phyloP scores from a whole-genome alignment of 2,888 invertebrate species.

The Eulithis prunata region DNA sequence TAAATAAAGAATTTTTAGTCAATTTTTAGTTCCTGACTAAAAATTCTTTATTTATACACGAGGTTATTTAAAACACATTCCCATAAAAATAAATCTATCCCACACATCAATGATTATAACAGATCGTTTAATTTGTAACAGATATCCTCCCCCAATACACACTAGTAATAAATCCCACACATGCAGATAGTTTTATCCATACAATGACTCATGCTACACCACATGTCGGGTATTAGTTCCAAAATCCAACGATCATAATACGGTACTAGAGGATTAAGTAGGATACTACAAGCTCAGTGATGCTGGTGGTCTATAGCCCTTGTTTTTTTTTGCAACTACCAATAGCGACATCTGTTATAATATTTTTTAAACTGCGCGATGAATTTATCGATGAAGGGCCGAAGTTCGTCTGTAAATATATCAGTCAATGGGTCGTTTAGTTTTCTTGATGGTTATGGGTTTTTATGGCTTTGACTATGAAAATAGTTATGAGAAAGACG shows the following conservation, averaged over 20 bases:
- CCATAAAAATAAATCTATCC: not conserved
- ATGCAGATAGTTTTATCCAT: constrained; percentile 47
- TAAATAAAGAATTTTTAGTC: too few species aligned
- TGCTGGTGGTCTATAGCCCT: constrained; percentile 75
- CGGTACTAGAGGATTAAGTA: constrained; percentile 72
- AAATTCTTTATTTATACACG: too few species aligned
- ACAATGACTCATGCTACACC: constrained; percentile 58
- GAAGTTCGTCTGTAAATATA: constrained; percentile 32
- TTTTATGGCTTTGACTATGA: constrained; percentile 31
- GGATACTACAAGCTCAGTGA: constrained; percentile 70
- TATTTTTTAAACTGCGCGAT: constrained; percentile 37
- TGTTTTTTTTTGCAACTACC: constrained; percentile 65
- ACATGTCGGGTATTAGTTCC: constrained; percentile 77
- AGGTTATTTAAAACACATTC: too few species aligned
- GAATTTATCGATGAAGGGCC: constrained; percentile 33
- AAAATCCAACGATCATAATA: constrained; percentile 81
- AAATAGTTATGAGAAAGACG: constrained; percentile 30
- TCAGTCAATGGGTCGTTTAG: constrained; percentile 30
- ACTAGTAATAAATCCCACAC: constrained; percentile 42
- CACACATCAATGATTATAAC: constrained; percentile 11
- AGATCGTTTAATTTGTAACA: constrained; percentile 20
- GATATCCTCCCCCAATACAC: constrained; percentile 15
- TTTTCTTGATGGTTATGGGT: constrained; percentile 31
- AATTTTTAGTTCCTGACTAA: too few species aligned
- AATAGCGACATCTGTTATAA: constrained; percentile 68